Percentiles rank a stretch among this genome's conserved stretches.
These are phyloP conservation scores for Polydrusus tereticollis DNA, from an alignment of 2,888 invertebrate species.

Conservation along the genomic window DNA sequence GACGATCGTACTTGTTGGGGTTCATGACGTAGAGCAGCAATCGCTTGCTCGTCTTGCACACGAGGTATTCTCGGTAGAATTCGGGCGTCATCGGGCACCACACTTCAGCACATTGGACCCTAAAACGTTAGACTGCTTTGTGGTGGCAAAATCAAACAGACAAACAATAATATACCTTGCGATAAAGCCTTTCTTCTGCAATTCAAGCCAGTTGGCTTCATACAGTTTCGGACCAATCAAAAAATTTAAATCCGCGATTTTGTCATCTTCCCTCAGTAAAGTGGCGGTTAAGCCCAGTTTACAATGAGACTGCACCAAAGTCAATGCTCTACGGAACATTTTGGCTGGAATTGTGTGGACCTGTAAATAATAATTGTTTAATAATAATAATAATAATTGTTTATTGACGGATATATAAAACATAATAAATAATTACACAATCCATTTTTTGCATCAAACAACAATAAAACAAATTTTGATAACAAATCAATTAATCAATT, in stretches of 20 bases:
- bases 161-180: constrained; percentile 42
- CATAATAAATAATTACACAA: too few relatives aligned
- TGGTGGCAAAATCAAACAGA: background rate
- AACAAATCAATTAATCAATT: too few relatives aligned
- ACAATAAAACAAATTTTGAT: too few relatives aligned
- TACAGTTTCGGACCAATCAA: constrained; percentile 97
- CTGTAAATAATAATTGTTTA: constrained; percentile 70
- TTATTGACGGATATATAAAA: too few relatives aligned
- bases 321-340: constrained; percentile 98
- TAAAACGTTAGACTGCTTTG: constrained; percentile 56
- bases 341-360: constrained; percentile 99
- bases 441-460: too few relatives aligned
- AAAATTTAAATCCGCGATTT: constrained; percentile 99
- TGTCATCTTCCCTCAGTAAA: constrained; percentile 97
- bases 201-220: constrained; percentile 99
- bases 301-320: constrained; percentile 97
- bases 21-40: constrained; percentile 98
- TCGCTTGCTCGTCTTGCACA: constrained; percentile 90
- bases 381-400: too few relatives aligned
- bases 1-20: too few relatives aligned
- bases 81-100: constrained; percentile 99
- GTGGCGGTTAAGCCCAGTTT: constrained; percentile 97
- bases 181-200: constrained; percentile 88
- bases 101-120: constrained; percentile 99
- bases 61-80: constrained; percentile 97